Conservation (phyloP, 2,797 vertebrate genomes). For the Ataeniobius toweri region DNA sequence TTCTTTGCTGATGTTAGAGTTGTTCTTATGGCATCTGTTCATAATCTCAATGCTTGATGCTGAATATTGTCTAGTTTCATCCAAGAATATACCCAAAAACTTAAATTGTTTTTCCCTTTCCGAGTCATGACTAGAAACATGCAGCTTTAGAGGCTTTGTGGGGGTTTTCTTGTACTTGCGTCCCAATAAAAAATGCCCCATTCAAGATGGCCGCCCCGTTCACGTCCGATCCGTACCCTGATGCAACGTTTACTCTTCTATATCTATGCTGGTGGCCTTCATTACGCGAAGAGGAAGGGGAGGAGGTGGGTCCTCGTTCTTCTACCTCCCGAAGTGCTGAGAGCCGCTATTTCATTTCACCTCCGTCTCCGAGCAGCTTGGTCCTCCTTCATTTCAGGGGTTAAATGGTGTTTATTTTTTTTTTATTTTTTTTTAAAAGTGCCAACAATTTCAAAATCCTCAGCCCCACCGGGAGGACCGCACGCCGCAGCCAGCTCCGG, state of each 20-base stretch:
- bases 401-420: neutral
- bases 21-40: too few species aligned
- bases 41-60: too few species aligned
- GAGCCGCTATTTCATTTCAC: constrained; percentile 59
- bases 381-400: neutral
- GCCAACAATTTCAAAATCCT: constrained; percentile 32
- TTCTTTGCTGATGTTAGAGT: too few species aligned
- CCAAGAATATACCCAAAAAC: too few species aligned
- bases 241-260: neutral
- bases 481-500: constrained; percentile 10
- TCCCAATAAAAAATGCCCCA: neutral
- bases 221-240: neutral
- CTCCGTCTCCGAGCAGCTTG: constrained; percentile 52
- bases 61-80: too few species aligned
- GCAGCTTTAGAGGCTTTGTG: too few species aligned
- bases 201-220: neutral
- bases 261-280: constrained; percentile 43
- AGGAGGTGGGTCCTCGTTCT: constrained; percentile 27
- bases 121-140: too few species aligned
- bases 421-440: constrained; percentile 15
- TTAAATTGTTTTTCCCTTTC: too few species aligned
- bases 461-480: constrained; percentile 23
- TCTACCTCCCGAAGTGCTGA: constrained; percentile 37
- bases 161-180: too few species aligned
- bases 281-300: constrained; percentile 64